These are phyloP conservation scores for Galleria mellonella DNA, from an alignment of 1,140 invertebrate genomes.

Conservation along the genomic window DNA sequence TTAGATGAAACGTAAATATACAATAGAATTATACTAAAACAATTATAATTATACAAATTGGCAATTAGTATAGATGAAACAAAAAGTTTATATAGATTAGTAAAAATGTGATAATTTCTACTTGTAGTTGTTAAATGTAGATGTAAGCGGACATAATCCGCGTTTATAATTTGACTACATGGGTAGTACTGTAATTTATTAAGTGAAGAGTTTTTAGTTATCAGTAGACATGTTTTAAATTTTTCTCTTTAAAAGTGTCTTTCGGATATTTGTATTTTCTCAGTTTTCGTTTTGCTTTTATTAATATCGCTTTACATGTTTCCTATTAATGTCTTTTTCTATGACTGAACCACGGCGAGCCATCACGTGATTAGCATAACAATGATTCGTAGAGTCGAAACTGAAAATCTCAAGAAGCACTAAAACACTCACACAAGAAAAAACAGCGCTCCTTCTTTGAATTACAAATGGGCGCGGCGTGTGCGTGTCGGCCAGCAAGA, in stretches of 20 bases:
- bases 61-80: slow-evolving; percentile 28
- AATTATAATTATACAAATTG: slow-evolving; percentile 11
- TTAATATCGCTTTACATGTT: slow-evolving; percentile 63
- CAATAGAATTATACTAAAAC: slow-evolving; percentile 24
- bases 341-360: slow-evolving; percentile 61
- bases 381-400: neutral
- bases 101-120: slow-evolving; percentile 21
- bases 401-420: slow-evolving; percentile 14
- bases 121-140: slow-evolving; percentile 41
- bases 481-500: slow-evolving; percentile 28
- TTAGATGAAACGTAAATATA: slow-evolving; percentile 44
- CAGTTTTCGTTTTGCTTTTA: slow-evolving; percentile 54
- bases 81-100: slow-evolving; percentile 43
- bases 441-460: slow-evolving; percentile 38
- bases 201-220: slow-evolving; percentile 22
- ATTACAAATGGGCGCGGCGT: slow-evolving; percentile 38
- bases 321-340: slow-evolving; percentile 30
- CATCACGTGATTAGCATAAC: no score
- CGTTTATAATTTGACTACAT: slow-evolving; percentile 42
- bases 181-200: slow-evolving; percentile 37
- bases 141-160: slow-evolving; percentile 38
- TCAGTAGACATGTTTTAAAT: slow-evolving; percentile 35
- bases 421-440: slow-evolving; percentile 26
- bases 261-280: slow-evolving; percentile 34
- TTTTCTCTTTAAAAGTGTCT: slow-evolving; percentile 42